These are phyloP conservation scores for Vireo altiloquus DNA, from an alignment of 2,113 vertebrate genomes.

Conservation along the genomic window DNA sequence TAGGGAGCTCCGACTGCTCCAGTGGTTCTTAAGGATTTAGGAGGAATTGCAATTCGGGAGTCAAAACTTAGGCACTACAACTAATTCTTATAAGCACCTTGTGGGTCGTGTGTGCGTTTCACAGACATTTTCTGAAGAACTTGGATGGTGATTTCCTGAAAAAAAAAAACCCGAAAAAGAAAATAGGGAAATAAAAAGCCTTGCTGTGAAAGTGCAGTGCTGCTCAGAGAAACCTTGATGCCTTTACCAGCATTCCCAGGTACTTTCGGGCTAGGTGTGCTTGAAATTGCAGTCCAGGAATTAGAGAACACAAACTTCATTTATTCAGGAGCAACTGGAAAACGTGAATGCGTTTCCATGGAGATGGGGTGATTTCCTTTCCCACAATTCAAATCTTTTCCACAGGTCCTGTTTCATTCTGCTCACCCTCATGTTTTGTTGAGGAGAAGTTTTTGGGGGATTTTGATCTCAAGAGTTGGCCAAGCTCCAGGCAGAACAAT, in stretches of 20 bases:
- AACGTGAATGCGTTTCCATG: conserved; percentile 35
- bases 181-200: not conserved
- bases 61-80: not conserved
- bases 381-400: conserved; percentile 62
- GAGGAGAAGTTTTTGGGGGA: conserved; percentile 2
- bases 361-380: conserved; percentile 66
- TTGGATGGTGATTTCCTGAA: not conserved
- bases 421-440: conserved; percentile 42
- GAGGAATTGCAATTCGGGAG: not conserved
- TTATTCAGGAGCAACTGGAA: conserved; percentile 59
- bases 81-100: conserved; percentile 5
- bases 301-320: conserved; percentile 64
- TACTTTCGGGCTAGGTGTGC: not conserved
- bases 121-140: not conserved
- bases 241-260: conserved; percentile 16
- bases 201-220: not conserved
- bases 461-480: conserved; percentile 64
- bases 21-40: not conserved
- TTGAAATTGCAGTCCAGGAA: conserved; percentile 20
- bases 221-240: not conserved
- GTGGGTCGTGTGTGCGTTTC: not conserved
- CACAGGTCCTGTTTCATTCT: conserved; percentile 65
- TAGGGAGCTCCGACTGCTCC: not conserved
- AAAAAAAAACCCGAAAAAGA: no score
- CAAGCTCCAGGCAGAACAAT: conserved; percentile 70